Base-by-base conservation (phyloP, 2,797 vertebrate genomes). In the Epinephelus awoara region DNA sequence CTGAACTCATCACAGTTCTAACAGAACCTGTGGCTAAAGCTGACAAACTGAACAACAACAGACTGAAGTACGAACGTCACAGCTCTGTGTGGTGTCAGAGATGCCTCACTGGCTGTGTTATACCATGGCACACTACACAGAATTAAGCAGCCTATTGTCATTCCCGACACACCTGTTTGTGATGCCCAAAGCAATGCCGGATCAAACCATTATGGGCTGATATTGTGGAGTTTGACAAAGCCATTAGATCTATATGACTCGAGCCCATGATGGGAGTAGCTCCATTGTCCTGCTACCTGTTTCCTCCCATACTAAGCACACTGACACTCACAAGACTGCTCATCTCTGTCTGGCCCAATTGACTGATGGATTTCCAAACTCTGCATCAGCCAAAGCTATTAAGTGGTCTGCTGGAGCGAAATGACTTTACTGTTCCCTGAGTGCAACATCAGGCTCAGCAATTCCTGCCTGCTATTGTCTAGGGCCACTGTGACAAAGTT, bases 391-490 rank as follows among this genome's bases (percentile, higher is more conserved):
- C 87, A 82, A 88, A 90, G 89, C 91, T 91, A 95, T 95, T 93
- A 95, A 93, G 91, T 85, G 91, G 89, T 92, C 85, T 92, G 88
- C 91, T 93, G 89, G 86, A 95, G 90, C 83, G 74, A 92, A 94
- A 94, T 92, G 82, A 92, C 91, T 93, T 93, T 70, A 89, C 88
- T 87, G 79, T 88, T 94, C 88, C 91, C 90, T 71, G 79, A 89
- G 86, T 85, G 86, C 85, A 83, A 87, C 80, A 88, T 93, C 85
- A 91, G 89, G 87, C 91, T 92, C 87, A 91, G 90, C 88, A 74
- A 90, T 91, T 92, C 80, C 91, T 91, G 87, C 79, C 76, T 85
- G 86, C 90, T 91, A 92, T 93, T 92, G 91, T 94, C 90, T 87
- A 65, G 84, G 88, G 86, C 89, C 80, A 55, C 88, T 89, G 80